Conservation (phyloP, 1,140 invertebrate species). For the Gryllus bimaculatus region DNA sequence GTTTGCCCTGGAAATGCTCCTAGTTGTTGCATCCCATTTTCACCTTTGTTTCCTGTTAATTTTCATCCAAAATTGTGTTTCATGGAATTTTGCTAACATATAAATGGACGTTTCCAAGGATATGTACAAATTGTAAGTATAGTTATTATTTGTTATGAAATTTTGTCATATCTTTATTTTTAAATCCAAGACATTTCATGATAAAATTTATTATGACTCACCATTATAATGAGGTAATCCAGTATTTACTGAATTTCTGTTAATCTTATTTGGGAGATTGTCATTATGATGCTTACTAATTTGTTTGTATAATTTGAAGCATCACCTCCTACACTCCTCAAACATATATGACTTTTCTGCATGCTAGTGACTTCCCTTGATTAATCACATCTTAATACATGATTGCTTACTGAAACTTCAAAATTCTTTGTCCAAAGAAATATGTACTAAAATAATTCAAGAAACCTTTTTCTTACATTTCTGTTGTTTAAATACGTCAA, state of each 20-base stretch:
- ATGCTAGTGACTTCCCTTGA: neutral
- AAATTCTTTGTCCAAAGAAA: no score
- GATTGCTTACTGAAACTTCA: neutral
- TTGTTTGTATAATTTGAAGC: neutral
- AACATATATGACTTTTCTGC: neutral
- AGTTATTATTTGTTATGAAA: constrained; percentile 7
- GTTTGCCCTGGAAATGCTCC: neutral
- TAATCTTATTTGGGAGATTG: neutral
- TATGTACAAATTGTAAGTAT: constrained; percentile 24
- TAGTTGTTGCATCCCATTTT: constrained; percentile 14
- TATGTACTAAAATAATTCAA: no score
- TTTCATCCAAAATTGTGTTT: constrained; percentile 24
- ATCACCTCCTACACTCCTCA: neutral
- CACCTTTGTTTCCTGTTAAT: constrained; percentile 19
- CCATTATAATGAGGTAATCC: neutral
- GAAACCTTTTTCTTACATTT: no score
- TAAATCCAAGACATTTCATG: neutral
- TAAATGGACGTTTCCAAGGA: constrained; percentile 22
- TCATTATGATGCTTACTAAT: neutral
- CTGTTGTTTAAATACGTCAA: no score
- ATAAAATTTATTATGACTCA: neutral
- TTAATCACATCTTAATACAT: neutral
- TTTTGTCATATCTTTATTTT: neutral
- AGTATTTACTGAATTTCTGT: neutral
- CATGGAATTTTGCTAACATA: constrained; percentile 24